A percentile compares a stretch with the other conserved stretches of the same genome.
phyloP scores from a whole-genome alignment of 1,140 invertebrate species.

The Pseudomyrmex flavicornis region DNA sequence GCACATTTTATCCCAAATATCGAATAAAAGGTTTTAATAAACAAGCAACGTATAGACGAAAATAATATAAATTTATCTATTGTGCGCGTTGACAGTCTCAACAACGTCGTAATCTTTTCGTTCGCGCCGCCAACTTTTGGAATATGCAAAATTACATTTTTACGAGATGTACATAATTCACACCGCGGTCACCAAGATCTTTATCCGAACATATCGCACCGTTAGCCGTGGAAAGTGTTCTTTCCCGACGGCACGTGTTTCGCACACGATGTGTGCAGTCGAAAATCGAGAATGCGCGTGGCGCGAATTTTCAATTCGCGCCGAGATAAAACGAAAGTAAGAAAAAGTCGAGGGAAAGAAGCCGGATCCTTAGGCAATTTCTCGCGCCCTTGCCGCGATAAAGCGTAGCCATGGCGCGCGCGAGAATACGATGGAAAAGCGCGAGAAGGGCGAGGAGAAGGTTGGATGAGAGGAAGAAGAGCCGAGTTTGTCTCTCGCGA shows the following conservation, averaged over 20 bases:
- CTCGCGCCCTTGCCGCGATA: slow-evolving; percentile 68
- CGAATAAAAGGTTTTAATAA: not conserved
- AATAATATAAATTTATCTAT: not conserved
- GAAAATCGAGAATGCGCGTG: slow-evolving; percentile 62
- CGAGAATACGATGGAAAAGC: slow-evolving; percentile 44
- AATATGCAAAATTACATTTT: not conserved
- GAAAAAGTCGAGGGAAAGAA: slow-evolving; percentile 6
- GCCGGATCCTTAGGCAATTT: slow-evolving; percentile 69
- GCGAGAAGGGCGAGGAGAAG: slow-evolving; percentile 20
- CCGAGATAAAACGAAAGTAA: slow-evolving; percentile 62
- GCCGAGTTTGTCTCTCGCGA: slow-evolving; percentile 14
- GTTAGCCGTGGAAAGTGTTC: not conserved
- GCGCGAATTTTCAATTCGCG: slow-evolving; percentile 70
- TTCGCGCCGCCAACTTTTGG: not conserved
- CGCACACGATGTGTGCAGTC: not conserved
- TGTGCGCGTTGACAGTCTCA: not conserved
- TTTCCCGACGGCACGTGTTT: not conserved
- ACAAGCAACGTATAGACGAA: not conserved
- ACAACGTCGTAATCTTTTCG: not conserved
- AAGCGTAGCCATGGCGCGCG: slow-evolving; percentile 56
- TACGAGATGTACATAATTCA: not conserved
- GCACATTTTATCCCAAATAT: not conserved
- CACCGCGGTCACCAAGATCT: not conserved
- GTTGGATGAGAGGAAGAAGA: slow-evolving; percentile 12
- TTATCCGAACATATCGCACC: not conserved